These are phyloP conservation scores for Rostratula benghalensis DNA, from an alignment of 2,113 vertebrate genomes.

Conservation along the genomic window DNA sequence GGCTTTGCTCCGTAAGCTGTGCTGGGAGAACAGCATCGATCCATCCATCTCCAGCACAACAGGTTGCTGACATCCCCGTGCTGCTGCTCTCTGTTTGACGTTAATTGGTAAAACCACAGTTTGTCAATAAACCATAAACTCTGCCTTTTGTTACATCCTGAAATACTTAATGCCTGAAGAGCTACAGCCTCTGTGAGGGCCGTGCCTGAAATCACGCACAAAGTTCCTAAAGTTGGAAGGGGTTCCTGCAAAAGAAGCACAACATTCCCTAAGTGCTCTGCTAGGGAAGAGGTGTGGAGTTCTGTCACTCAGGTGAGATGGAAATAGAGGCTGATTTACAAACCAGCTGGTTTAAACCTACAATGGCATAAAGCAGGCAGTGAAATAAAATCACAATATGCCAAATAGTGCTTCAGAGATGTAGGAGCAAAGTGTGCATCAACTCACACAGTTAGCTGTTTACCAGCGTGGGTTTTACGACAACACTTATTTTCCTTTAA, in stretches of 20 bases:
- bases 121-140: background rate
- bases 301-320: background rate
- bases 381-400: background rate
- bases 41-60: background rate
- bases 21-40: background rate
- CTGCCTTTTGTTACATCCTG: background rate
- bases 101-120: background rate
- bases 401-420: background rate
- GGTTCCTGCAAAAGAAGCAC: background rate
- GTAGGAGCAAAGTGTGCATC: background rate
- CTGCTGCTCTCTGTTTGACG: background rate
- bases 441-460: background rate
- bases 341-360: background rate
- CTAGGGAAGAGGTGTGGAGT: accelerated
- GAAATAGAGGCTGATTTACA: background rate
- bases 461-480: background rate
- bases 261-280: background rate
- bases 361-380: background rate
- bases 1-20: background rate
- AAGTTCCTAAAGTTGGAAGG: background rate
- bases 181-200: background rate
- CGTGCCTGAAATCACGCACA: background rate
- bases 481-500: background rate
- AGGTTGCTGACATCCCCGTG: background rate
- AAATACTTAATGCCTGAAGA: background rate